A percentile compares a stretch with the other conserved stretches of the same genome.
These are phyloP conservation scores for Acronicta aceris DNA, from an alignment of 2,888 invertebrate species.

Conservation along the genomic window DNA sequence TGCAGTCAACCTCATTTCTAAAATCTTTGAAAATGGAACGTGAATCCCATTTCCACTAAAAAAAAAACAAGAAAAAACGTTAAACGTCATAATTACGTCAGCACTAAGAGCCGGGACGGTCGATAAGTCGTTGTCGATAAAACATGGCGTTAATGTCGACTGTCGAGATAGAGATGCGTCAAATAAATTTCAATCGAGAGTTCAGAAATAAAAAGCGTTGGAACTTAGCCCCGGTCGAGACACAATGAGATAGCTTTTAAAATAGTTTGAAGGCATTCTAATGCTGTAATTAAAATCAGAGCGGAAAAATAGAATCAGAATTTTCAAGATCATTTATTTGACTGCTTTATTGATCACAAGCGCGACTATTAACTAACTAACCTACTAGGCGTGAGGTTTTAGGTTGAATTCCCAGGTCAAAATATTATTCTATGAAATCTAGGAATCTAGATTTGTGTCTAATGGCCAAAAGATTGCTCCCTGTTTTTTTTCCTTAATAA, in stretches of 20 bases:
- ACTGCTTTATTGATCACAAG: too few relatives aligned
- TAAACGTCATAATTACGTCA: conserved; percentile 47
- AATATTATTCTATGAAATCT: too few relatives aligned
- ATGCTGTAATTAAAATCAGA: conserved; percentile 29
- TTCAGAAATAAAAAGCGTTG: conserved; percentile 55
- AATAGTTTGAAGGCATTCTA: conserved; percentile 28
- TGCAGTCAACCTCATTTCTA: not conserved
- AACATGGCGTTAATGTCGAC: conserved; percentile 57
- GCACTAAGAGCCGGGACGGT: conserved; percentile 25
- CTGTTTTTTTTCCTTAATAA: too few relatives aligned
- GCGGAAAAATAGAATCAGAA: not conserved
- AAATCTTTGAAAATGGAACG: not conserved
- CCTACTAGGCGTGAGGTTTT: too few relatives aligned
- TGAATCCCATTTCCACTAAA: not conserved
- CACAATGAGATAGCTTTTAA: conserved; percentile 33
- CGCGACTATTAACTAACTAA: too few relatives aligned
- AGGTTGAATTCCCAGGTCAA: too few relatives aligned
- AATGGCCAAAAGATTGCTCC: too few relatives aligned
- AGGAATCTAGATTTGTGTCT: too few relatives aligned
- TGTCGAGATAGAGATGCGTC: conserved; percentile 57
- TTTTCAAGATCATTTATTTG: not conserved
- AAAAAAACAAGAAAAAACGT: conserved; percentile 7
- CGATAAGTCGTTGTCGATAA: conserved; percentile 53
- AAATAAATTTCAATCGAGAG: conserved; percentile 65
- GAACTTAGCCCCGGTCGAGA: conserved; percentile 28